A percentile compares a stretch with the other conserved stretches of the same genome.
Evolutionary conservation across 2,797 vertebrate genomes (phyloP).

Genomic region (Takifugu rubripes): DNA sequence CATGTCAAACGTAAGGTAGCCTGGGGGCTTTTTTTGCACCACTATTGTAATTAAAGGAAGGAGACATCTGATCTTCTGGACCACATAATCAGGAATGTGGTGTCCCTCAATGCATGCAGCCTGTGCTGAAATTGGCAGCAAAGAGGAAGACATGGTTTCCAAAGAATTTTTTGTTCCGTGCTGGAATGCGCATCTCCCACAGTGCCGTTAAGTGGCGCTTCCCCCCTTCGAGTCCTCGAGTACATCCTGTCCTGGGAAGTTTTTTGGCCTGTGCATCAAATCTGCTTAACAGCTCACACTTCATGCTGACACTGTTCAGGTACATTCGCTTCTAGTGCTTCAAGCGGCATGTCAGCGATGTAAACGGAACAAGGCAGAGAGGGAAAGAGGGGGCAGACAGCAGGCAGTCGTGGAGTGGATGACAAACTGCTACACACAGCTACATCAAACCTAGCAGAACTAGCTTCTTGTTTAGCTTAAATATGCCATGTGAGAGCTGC

Average conservation of each 20-base stretch:
- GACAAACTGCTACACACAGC: conserved; percentile 4
- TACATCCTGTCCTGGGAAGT: conserved; percentile 21
- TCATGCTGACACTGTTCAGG: conserved; percentile 22
- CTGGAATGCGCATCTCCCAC: conserved; percentile 15
- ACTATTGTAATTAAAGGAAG: not conserved
- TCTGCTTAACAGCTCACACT: conserved; percentile 26
- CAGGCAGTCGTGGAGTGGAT: conserved; percentile 5
- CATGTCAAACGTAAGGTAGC: conserved; percentile 6
- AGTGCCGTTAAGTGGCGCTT: conserved; percentile 13
- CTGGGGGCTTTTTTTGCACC: conserved; percentile 18
- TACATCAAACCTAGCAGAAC: conserved; percentile 1
- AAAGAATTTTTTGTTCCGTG: conserved; percentile 8
- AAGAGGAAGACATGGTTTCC: not conserved
- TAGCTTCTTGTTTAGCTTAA: not conserved
- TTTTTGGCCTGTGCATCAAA: conserved; percentile 24
- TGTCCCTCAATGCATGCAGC: not conserved
- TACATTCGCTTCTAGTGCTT: conserved; percentile 14
- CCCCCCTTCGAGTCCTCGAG: conserved; percentile 19
- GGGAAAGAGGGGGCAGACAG: conserved; percentile 2
- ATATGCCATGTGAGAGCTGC: no score
- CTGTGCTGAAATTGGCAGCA: not conserved
- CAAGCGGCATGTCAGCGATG: conserved; percentile 4
- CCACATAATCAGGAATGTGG: not conserved
- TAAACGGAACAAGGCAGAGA: conserved; percentile 7
- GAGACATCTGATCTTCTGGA: not conserved